Percentiles rank a stretch among this genome's conserved stretches.
phyloP scores from a whole-genome alignment of 1,140 invertebrate genomes.

The Drosophila repleta region DNA sequence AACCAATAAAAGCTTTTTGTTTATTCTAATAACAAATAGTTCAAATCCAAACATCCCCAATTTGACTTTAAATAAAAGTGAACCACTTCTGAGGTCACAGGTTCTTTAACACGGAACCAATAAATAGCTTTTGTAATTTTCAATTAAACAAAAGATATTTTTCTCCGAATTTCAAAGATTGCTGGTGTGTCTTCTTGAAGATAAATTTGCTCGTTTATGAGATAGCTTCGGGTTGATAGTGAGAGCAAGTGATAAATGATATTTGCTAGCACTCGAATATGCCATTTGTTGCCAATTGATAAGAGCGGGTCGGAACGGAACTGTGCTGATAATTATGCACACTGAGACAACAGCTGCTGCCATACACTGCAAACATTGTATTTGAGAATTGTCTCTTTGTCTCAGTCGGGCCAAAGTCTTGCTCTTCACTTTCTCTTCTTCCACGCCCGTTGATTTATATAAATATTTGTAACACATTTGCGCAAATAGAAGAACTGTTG shows the following conservation, averaged over 20 bases:
- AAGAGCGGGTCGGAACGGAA: slow-evolving; percentile 28
- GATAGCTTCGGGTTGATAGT: slow-evolving; percentile 35
- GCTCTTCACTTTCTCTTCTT: slow-evolving; percentile 3
- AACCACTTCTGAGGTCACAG: too few relatives aligned
- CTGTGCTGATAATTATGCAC: slow-evolving; percentile 37
- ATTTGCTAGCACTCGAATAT: slow-evolving; percentile 41
- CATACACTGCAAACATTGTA: not conserved
- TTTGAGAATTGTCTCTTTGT: slow-evolving; percentile 21
- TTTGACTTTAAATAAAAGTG: too few relatives aligned
- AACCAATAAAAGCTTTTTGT: not conserved
- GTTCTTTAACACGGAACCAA: too few relatives aligned
- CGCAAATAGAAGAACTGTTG: slow-evolving; percentile 45
- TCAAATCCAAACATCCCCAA: too few relatives aligned
- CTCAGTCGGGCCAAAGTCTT: slow-evolving; percentile 11
- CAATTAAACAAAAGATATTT: not conserved
- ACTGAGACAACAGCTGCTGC: slow-evolving; percentile 18
- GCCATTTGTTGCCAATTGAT: slow-evolving; percentile 51
- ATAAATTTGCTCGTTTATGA: slow-evolving; percentile 27
- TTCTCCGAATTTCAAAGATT: not conserved
- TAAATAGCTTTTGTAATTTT: too few relatives aligned
- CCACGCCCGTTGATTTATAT: slow-evolving; percentile 9
- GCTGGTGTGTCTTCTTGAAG: slow-evolving; percentile 6
- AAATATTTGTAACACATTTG: slow-evolving; percentile 28
- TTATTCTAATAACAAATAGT: not conserved
- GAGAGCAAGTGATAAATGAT: slow-evolving; percentile 32